A percentile compares a stretch with the other conserved stretches of the same genome.
Evolutionary conservation across 2,113 vertebrate genomes (phyloP).

Genomic region (Rostratula benghalensis): DNA sequence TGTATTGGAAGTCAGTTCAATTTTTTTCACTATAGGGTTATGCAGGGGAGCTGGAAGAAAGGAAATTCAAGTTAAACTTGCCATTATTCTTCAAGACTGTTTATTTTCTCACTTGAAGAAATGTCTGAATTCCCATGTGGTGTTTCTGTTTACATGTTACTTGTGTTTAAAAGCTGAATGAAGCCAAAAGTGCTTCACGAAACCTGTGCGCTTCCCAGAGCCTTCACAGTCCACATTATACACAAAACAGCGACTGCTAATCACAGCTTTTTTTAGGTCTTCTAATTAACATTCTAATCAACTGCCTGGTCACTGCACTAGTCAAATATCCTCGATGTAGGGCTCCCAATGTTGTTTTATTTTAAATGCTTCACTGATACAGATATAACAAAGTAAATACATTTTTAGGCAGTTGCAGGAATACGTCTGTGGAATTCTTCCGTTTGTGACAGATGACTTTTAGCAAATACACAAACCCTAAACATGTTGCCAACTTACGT

Average conservation of each 20-base stretch:
- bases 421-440: neutral
- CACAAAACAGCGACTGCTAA: neutral
- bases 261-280: neutral
- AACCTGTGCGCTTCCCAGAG: neutral
- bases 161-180: neutral
- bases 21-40: neutral
- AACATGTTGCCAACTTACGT: constrained; percentile 34
- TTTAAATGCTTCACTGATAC: neutral
- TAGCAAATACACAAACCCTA: neutral
- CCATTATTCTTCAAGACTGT: neutral
- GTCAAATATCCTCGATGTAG: neutral
- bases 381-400: neutral
- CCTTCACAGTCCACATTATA: neutral
- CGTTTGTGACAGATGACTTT: neutral
- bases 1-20: constrained; percentile 19
- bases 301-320: neutral
- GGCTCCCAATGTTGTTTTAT: neutral
- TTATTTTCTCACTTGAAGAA: neutral
- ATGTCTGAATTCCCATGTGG: neutral
- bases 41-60: constrained; percentile 52
- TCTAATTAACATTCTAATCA: neutral
- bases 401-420: neutral
- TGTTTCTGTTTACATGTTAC: neutral
- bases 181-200: neutral
- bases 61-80: neutral